Conservation (phyloP, 2,888 invertebrate genomes). For the Phengaris alcon region DNA sequence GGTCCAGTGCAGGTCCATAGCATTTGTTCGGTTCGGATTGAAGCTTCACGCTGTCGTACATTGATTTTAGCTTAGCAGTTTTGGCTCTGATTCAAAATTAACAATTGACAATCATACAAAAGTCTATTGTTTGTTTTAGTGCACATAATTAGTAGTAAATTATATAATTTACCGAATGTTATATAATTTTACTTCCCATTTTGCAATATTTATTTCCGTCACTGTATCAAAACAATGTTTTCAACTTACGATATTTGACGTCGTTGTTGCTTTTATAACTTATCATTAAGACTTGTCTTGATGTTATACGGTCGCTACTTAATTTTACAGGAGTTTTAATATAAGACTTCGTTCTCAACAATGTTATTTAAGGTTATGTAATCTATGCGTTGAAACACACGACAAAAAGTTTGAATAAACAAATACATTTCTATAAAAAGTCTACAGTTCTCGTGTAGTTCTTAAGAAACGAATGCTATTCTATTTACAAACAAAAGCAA, state of each 20-base stretch:
- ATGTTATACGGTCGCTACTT: too few relatives aligned
- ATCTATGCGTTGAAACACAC: too few relatives aligned
- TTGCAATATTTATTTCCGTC: too few relatives aligned
- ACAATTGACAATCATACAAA: conserved; percentile 1
- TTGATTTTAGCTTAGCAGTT: conserved; percentile 31
- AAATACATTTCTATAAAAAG: neutral
- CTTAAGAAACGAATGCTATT: neutral
- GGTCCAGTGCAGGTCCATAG: too few relatives aligned
- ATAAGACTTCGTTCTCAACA: too few relatives aligned
- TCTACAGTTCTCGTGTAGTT: neutral
- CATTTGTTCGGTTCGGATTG: neutral
- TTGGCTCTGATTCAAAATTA: conserved; percentile 27
- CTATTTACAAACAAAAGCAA: conserved; percentile 4
- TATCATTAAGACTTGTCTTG: too few relatives aligned
- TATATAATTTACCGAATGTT: neutral
- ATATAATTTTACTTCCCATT: too few relatives aligned
- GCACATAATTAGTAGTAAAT: neutral
- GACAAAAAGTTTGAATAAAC: neutral
- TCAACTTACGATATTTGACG: too few relatives aligned
- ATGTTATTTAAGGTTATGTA: too few relatives aligned
- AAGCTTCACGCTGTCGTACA: conserved; percentile 18
- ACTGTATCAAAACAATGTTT: too few relatives aligned
- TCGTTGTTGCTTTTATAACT: too few relatives aligned
- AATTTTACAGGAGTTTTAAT: too few relatives aligned
- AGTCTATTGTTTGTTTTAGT: neutral